Evolutionary conservation across 1,140 invertebrate species (phyloP).

Genomic region (Scaptomyza hsui): DNA sequence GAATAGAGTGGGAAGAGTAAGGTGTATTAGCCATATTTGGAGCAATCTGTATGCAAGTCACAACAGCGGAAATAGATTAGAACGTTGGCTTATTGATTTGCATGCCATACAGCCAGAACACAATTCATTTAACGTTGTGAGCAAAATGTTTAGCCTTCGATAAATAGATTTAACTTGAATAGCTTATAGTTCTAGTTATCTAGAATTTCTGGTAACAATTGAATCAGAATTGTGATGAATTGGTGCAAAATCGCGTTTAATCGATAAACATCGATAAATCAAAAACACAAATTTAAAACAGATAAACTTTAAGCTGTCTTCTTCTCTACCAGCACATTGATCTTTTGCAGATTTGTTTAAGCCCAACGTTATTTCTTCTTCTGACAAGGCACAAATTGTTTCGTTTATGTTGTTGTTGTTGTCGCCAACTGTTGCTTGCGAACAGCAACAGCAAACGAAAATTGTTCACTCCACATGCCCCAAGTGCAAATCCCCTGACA

Average conservation of each 20-base stretch:
- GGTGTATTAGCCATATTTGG: constrained; percentile 35
- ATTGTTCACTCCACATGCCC: constrained; percentile 10
- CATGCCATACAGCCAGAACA: constrained; percentile 13
- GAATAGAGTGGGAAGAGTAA: too few species aligned
- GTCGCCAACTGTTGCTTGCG: constrained; percentile 32
- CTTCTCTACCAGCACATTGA: neutral
- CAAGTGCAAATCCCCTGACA: constrained; percentile 75
- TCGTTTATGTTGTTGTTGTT: neutral
- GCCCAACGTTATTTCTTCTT: neutral
- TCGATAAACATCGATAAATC: too few species aligned
- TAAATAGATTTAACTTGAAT: neutral
- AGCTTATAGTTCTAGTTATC: too few species aligned
- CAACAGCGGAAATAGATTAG: constrained; percentile 47
- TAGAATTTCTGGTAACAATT: too few species aligned
- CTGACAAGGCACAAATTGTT: constrained; percentile 31
- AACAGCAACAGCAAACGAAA: constrained; percentile 20
- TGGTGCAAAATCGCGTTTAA: too few species aligned
- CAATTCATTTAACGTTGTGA: constrained; percentile 11
- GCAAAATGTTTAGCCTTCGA: neutral
- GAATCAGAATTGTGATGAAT: too few species aligned
- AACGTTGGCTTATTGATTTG: constrained; percentile 53
- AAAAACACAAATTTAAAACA: too few species aligned
- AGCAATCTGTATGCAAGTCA: constrained; percentile 49
- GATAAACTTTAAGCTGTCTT: too few species aligned
- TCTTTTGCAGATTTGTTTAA: neutral